Base-by-base conservation (phyloP, 37 sponge, comb jelly and placozoan species). In the Agelas oroides region DNA sequence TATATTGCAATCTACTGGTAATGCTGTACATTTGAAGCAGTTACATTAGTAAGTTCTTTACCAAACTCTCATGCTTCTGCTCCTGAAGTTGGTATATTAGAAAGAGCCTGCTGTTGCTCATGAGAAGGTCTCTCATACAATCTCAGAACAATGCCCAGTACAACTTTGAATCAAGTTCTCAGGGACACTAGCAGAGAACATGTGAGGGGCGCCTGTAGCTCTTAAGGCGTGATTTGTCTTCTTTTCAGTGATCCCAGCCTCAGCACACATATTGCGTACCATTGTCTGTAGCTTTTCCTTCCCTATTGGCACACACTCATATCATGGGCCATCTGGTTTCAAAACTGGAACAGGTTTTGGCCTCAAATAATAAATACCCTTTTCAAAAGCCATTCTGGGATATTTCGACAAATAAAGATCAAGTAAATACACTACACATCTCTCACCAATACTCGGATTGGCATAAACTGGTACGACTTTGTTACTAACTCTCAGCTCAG, bases 171-270 rank as follows among this genome's bases (percentile, higher is more conserved):
- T n/a, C n/a, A n/a, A n/a, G n/a, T n/a, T n/a, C n/a, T n/a, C n/a
- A n/a, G n/a, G n/a, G n/a, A n/a, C n/a, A n/a, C n/a, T n/a, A n/a
- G n/a, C n/a, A n/a, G n/a, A n/a, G 38, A 69, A 86, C 60, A 78
- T 52, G 20, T 30, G 39, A 14, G 87, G 68, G 19, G 73, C 72
- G 19, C 87, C 79, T 6, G 35, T 41, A 5, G 59, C 87, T n/a
- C 78, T 37, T 16, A 86, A 27, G 61, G 80, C 79, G 61, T 86
- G 80, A 30, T 86, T 86, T 1, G 73, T 86, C 34, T 78, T 58
- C 36, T 68, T 57, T 65, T 15, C 78, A n/a, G n/a, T n/a, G 13
- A 80, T 71, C 30, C 54, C 70, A 41, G 70, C 81, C 34, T 69
- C 81, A 38, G 21, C 21, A 16, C 65, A 80, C 69, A n/a, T n/a